Conservation (phyloP, 1,140 invertebrate genomes). For the Leptestheria dahalacensis region DNA sequence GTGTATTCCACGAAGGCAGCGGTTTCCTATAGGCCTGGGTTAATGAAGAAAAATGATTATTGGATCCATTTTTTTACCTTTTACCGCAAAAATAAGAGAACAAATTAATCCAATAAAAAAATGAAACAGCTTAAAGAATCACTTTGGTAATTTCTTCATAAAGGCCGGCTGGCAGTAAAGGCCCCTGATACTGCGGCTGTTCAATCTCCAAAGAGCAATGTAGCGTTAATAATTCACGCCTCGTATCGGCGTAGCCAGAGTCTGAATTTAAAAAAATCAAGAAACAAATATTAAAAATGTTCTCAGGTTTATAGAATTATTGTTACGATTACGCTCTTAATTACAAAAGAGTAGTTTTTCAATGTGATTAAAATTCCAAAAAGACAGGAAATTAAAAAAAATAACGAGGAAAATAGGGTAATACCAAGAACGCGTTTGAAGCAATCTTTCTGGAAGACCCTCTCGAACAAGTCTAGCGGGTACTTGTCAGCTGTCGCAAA, state of each 20-base stretch:
- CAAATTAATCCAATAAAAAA: neutral
- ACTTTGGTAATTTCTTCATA: neutral
- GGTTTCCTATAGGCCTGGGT: conserved; percentile 4
- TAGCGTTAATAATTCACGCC: neutral
- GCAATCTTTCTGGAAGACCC: neutral
- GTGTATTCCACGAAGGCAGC: neutral
- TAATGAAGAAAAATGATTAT: neutral
- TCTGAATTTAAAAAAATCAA: neutral
- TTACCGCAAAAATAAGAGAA: neutral
- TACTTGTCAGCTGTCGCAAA: neutral
- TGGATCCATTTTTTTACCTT: neutral
- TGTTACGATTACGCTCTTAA: too few relatives aligned
- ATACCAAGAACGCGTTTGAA: too few relatives aligned
- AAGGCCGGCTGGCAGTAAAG: neutral
- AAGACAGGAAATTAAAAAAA: too few relatives aligned
- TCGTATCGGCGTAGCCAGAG: neutral
- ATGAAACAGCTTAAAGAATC: too few relatives aligned
- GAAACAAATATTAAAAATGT: neutral
- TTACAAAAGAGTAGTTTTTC: too few relatives aligned
- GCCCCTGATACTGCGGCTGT: neutral
- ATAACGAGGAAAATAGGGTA: too few relatives aligned
- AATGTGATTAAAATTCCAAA: too few relatives aligned
- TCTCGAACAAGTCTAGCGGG: neutral
- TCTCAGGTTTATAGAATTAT: too few relatives aligned
- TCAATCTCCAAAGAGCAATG: neutral